Base-by-base conservation (phyloP, 1,140 invertebrate genomes). In the Harlomillsia oculata region DNA sequence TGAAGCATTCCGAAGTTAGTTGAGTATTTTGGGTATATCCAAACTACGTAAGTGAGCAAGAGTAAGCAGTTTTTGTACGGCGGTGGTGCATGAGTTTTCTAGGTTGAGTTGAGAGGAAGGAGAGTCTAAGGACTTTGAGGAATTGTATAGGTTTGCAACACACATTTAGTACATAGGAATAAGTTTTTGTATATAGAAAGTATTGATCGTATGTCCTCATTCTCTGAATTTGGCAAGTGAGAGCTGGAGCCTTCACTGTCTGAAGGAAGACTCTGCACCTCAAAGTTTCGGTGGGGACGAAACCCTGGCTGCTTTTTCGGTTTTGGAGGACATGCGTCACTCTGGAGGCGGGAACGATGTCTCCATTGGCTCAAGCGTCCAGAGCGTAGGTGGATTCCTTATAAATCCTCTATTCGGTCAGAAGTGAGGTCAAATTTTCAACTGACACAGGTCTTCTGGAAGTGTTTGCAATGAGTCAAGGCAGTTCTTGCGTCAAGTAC, bases 311-410 rank as follows among this genome's bases (percentile, higher is more conserved):
- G 30, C 49, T 13, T 34, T 9, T 34, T 9, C n/a, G 32, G 14
- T 13, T 21, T 25, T 25, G 32, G 40, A 29, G 43, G 45, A 59
- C 57, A 59, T 59, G 57, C 57, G 57, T 59, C 51, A 59, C 32
- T 28, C 45, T 26, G 45, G 57, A 54, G 51, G 57, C 39, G 45
- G 57, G 50, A 20, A 36, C 32, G 48, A 6, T 18, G 14, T 39
- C 29, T 39, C 45, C 45, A 59, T 59, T 59, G 57, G 57, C 21
- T 53, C 21, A 26, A 43, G 25, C 16, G 50, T 46, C 48, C 29
- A 37, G 25, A 30, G 56, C 50, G 56, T 59, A 44, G 56, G 56
- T 59, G 56, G 56, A 30, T 34, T 29, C 11, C 29, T 53, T 37
- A 53, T 59, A 39, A 32, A 53, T 53, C 28, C 25, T 44, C 8